Evolutionary conservation across 37 sponge, comb jelly and placozoan species (phyloP).

Genomic region (Mnemiopsis leidyi): DNA sequence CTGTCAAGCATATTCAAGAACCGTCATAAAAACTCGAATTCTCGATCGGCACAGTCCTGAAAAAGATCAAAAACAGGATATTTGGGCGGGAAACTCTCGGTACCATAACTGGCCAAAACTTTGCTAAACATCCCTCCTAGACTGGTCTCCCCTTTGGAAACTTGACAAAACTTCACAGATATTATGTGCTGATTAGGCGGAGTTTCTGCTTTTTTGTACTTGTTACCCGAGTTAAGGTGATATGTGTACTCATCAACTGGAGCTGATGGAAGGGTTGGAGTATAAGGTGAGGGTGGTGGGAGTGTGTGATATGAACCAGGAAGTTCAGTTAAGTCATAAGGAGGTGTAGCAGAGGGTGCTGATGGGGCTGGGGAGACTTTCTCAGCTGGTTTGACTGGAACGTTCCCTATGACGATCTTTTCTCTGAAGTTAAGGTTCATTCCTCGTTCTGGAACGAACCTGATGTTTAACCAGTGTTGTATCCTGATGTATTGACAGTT

Average conservation of each 20-base stretch:
- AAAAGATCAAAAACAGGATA: conserved; percentile 15
- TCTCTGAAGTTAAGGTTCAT: not conserved
- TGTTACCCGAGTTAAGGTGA: not conserved
- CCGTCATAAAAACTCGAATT: conserved; percentile 14
- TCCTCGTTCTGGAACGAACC: not conserved
- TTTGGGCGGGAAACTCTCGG: conserved; percentile 17
- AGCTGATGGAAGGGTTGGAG: not conserved
- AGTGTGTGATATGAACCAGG: no score
- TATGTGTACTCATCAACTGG: not conserved
- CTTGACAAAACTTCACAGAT: conserved; percentile 3
- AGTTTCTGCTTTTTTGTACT: not conserved
- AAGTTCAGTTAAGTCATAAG: no score
- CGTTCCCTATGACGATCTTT: not conserved
- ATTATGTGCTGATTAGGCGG: not conserved
- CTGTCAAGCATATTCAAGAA: no score
- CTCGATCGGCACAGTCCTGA: not conserved
- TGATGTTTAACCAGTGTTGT: not conserved
- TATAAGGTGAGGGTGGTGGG: no score
- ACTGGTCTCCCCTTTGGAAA: not conserved
- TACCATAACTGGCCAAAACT: not conserved
- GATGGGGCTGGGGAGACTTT: not conserved
- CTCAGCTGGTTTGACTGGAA: not conserved
- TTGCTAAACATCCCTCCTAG: not conserved
- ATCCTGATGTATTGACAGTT: not conserved
- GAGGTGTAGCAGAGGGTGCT: not conserved